phyloP scores from a whole-genome alignment of 2,113 vertebrate genomes.

The Thryonomys swinderianus region DNA sequence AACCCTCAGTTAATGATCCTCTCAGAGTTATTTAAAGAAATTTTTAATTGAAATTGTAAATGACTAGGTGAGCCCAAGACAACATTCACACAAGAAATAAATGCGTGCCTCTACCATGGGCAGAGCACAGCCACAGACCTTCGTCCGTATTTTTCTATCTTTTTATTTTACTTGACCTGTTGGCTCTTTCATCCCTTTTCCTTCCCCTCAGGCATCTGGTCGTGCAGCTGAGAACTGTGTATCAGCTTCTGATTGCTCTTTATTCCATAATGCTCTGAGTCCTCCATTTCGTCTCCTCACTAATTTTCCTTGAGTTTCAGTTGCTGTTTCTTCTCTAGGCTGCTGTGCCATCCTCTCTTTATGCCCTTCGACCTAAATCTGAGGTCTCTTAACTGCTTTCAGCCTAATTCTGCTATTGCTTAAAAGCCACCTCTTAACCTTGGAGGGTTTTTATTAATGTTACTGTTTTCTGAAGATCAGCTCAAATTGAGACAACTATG shows the following conservation, averaged over 20 bases:
- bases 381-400: background rate
- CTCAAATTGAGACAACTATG: slow-evolving; percentile 7
- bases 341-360: background rate
- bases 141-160: background rate
- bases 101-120: background rate
- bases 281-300: background rate
- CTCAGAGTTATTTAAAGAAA: slow-evolving; percentile 66
- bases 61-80: background rate
- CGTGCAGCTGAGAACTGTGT: background rate
- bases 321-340: background rate
- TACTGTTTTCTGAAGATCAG: background rate
- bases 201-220: background rate
- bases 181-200: background rate
- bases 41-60: slow-evolving; percentile 66
- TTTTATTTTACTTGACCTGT: background rate
- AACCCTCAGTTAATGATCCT: slow-evolving; percentile 62
- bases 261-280: background rate
- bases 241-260: background rate
- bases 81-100: slow-evolving; percentile 20
- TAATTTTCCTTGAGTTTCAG: background rate
- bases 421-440: slow-evolving; percentile 12
- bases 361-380: background rate
- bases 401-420: background rate
- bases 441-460: background rate
- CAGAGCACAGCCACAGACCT: background rate